Evolutionary conservation across 2,113 vertebrate genomes (phyloP).

Genomic region (Lepisosteus oculatus): DNA sequence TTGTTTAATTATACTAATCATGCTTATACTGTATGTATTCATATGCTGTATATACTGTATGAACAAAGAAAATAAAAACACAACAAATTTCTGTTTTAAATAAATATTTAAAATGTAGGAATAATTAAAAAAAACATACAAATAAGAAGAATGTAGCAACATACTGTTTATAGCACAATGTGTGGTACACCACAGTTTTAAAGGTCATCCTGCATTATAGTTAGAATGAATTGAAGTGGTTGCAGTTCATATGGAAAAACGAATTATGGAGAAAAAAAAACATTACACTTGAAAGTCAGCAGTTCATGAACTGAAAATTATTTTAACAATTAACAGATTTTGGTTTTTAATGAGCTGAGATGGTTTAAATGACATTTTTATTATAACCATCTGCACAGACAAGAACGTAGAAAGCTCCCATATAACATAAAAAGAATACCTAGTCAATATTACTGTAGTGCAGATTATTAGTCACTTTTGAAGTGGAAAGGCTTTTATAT

Average conservation of each 20-base stretch:
- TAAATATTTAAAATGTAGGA: no score
- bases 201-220: constrained; percentile 27
- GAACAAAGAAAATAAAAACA: no score
- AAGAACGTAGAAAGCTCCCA: constrained; percentile 32
- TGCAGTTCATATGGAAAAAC: constrained; percentile 32
- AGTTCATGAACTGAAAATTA: constrained; percentile 10
- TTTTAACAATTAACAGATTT: constrained; percentile 26
- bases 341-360: constrained; percentile 40
- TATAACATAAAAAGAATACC: constrained; percentile 44
- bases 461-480: constrained; percentile 18
- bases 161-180: no score
- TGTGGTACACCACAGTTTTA: constrained; percentile 4
- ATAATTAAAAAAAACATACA: no score
- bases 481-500: constrained; percentile 22
- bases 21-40: no score
- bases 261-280: constrained; percentile 30
- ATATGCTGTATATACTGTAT: no score
- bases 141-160: no score
- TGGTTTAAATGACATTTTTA: constrained; percentile 22
- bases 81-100: no score
- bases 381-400: constrained; percentile 38
- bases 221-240: constrained; percentile 42
- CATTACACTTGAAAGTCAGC: not conserved
- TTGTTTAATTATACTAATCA: no score
- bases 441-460: constrained; percentile 39